Conservation (phyloP, 2,113 vertebrate species). For the Struthidea cinerea region DNA sequence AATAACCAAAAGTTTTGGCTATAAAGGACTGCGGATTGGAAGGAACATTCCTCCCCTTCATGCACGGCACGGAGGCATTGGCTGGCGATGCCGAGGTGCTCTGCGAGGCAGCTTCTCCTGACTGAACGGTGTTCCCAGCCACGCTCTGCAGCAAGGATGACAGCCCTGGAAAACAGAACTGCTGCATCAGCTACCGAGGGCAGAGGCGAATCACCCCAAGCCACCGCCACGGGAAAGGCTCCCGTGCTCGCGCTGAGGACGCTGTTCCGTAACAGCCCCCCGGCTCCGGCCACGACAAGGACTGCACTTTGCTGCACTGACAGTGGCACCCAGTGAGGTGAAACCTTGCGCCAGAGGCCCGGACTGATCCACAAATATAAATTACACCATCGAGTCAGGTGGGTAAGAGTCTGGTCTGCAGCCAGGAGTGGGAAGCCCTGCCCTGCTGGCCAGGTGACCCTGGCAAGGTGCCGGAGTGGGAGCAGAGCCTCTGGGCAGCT, state of each 20-base stretch:
- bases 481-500: not conserved
- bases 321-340: not conserved
- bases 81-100: conserved; percentile 66
- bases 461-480: not conserved
- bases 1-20: conserved; percentile 71
- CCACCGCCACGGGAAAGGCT: not conserved
- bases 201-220: not conserved
- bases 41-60: conserved; percentile 64
- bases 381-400: not conserved
- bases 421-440: not conserved
- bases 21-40: conserved; percentile 63
- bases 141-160: conserved; percentile 92
- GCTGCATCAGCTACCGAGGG: not conserved
- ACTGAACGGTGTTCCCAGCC: conserved; percentile 70
- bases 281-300: not conserved
- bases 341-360: not conserved
- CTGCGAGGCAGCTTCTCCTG: conserved; percentile 57
- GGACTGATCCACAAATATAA: not conserved
- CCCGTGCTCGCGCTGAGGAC: rapidly evolving
- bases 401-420: not conserved
- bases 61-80: conserved; percentile 10
- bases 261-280: rapidly evolving
- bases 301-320: not conserved
- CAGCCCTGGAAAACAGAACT: conserved; percentile 72
- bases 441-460: not conserved